Conservation (phyloP, 2,797 vertebrate genomes). For the Ctenochaetus hawaiiensis region DNA sequence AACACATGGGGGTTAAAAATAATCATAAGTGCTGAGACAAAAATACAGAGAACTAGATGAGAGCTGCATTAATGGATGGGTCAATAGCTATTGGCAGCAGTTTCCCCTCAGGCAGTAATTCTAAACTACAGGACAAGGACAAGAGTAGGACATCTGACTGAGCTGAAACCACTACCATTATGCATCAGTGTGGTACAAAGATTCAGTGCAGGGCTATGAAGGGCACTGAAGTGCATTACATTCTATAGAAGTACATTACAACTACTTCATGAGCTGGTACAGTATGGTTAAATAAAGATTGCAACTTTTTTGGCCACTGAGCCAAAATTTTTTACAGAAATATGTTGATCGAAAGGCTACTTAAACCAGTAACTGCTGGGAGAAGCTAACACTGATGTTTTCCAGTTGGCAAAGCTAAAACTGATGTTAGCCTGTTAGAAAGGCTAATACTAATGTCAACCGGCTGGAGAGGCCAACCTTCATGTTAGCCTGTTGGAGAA, state of each 20-base stretch:
- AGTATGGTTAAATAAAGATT: background rate
- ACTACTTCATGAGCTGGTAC: background rate
- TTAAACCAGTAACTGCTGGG: too few relatives aligned
- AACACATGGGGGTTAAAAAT: background rate
- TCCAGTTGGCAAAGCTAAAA: too few relatives aligned
- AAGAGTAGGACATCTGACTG: slow-evolving; percentile 49
- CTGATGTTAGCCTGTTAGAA: too few relatives aligned
- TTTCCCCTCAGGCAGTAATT: slow-evolving; percentile 56
- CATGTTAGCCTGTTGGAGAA: too few relatives aligned
- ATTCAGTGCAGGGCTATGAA: background rate
- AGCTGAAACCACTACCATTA: slow-evolving; percentile 23
- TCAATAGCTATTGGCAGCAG: slow-evolving; percentile 55
- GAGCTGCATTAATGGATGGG: slow-evolving; percentile 10
- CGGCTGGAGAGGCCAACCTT: too few relatives aligned
- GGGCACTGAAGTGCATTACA: too few relatives aligned
- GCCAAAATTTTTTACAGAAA: too few relatives aligned
- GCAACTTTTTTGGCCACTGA: too few relatives aligned
- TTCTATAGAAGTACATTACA: too few relatives aligned
- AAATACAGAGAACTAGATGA: slow-evolving; percentile 10
- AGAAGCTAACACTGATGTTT: too few relatives aligned
- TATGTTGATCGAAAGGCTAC: too few relatives aligned
- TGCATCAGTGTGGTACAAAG: slow-evolving; percentile 21
- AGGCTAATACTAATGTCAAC: too few relatives aligned
- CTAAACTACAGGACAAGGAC: slow-evolving; percentile 63
- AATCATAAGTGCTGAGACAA: background rate